Evolutionary conservation across 2,888 invertebrate species (phyloP).

Genomic region (Polydrusus cervinus): DNA sequence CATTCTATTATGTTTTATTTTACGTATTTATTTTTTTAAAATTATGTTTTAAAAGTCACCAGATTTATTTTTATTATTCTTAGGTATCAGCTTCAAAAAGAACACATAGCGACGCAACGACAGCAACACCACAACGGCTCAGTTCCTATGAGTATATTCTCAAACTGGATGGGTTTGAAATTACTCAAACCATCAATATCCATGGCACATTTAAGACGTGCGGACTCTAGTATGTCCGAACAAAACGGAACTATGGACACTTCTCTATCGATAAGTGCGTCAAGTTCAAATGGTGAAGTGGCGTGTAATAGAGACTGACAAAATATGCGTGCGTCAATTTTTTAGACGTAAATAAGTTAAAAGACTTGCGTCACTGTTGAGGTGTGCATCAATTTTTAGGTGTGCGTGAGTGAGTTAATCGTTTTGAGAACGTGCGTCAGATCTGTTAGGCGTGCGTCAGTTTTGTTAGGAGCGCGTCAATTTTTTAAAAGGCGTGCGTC

Average conservation of each 20-base stretch:
- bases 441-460: neutral
- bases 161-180: constrained; percentile 83
- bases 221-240: constrained; percentile 42
- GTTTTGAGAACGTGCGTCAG: too few relatives aligned
- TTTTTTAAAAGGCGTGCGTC: too few relatives aligned
- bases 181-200: constrained; percentile 69
- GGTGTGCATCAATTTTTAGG: too few relatives aligned
- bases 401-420: too few relatives aligned
- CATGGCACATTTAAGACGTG: constrained; percentile 9
- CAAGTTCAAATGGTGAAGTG: constrained; percentile 48
- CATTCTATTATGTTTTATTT: neutral
- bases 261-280: constrained; percentile 46
- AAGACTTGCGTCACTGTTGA: too few relatives aligned
- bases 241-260: constrained; percentile 48
- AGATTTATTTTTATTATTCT: neutral
- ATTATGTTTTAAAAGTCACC: too few relatives aligned
- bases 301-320: constrained; percentile 29
- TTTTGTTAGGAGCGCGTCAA: neutral
- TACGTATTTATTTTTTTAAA: neutral
- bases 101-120: constrained; percentile 74
- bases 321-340: neutral
- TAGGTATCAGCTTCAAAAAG: constrained; percentile 82
- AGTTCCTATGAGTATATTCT: constrained; percentile 77
- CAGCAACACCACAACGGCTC: constrained; percentile 72
- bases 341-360: neutral